These are phyloP conservation scores for Porites australiensis DNA, from an alignment of 64 coral and sea anemone genomes.

Conservation along the genomic window DNA sequence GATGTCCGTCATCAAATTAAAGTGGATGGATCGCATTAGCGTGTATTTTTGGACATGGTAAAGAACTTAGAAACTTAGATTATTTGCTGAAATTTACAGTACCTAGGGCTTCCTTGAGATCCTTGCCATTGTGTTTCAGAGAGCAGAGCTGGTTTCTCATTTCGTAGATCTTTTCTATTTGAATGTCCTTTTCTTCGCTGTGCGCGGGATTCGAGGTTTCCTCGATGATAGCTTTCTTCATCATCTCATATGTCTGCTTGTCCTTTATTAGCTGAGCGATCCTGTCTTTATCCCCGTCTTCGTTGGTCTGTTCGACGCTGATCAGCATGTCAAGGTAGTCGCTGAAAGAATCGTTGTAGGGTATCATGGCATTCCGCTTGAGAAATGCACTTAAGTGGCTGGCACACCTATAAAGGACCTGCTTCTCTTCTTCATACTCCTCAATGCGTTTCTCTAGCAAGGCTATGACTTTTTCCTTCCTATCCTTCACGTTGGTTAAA, in stretches of 20 bases:
- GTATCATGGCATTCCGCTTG: slow-evolving; percentile 25
- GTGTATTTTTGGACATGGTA: too few species aligned
- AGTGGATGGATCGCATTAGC: too few species aligned
- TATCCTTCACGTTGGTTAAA: neutral
- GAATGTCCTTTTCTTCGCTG: neutral
- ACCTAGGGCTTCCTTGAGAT: slow-evolving; percentile 37
- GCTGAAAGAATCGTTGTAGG: slow-evolving; percentile 35
- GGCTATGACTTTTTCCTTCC: neutral
- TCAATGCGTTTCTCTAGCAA: neutral
- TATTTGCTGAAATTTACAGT: neutral
- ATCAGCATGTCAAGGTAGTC: slow-evolving; percentile 44
- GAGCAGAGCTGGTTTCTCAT: slow-evolving; percentile 41
- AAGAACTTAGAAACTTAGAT: too few species aligned
- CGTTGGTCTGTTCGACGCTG: neutral
- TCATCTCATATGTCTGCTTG: slow-evolving; percentile 17
- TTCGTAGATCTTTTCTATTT: slow-evolving; percentile 19
- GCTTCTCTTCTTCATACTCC: slow-evolving; percentile 17
- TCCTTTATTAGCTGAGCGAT: slow-evolving; percentile 16
- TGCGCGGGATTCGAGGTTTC: neutral
- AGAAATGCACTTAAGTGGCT: slow-evolving; percentile 12
- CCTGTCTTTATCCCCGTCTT: slow-evolving; percentile 17
- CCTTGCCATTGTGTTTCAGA: slow-evolving; percentile 36
- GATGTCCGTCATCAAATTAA: too few species aligned
- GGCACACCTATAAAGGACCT: neutral
- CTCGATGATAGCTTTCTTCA: neutral